Conservation (phyloP, 2,888 invertebrate species). For the Dolichopus griseipennis region DNA sequence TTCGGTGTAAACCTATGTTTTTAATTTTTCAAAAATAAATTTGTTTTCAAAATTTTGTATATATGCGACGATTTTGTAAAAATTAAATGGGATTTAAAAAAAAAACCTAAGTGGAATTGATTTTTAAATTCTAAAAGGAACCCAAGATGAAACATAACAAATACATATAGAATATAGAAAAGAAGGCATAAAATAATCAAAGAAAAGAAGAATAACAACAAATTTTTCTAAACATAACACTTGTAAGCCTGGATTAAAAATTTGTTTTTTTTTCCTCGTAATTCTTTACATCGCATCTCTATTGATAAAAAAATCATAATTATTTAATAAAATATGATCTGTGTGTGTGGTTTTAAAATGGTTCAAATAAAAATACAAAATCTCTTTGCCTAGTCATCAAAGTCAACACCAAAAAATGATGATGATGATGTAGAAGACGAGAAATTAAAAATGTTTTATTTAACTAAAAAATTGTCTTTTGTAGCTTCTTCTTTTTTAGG, state of each 20-base stretch:
- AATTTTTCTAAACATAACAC: neutral
- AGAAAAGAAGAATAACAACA: neutral
- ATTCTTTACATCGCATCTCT: no score
- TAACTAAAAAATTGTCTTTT: no score
- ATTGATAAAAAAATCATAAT: no score
- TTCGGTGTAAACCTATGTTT: neutral
- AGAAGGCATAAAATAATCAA: neutral
- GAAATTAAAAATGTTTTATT: no score
- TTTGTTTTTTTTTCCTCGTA: neutral
- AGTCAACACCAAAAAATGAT: neutral
- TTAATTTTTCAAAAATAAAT: neutral
- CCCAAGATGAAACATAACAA: neutral
- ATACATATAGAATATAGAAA: no score
- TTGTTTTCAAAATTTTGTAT: neutral
- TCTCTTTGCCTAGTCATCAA: neutral
- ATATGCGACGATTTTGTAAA: neutral
- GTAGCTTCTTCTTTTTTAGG: no score
- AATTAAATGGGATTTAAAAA: neutral
- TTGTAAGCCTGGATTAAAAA: slow-evolving; percentile 2
- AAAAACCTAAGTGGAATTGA: neutral
- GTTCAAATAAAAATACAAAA: neutral
- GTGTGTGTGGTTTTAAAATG: neutral
- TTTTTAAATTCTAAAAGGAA: neutral
- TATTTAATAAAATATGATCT: neutral
- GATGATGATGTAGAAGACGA: no score